Evolutionary conservation across 2,797 vertebrate species (phyloP).

Genomic region (Muscicapa striata): DNA sequence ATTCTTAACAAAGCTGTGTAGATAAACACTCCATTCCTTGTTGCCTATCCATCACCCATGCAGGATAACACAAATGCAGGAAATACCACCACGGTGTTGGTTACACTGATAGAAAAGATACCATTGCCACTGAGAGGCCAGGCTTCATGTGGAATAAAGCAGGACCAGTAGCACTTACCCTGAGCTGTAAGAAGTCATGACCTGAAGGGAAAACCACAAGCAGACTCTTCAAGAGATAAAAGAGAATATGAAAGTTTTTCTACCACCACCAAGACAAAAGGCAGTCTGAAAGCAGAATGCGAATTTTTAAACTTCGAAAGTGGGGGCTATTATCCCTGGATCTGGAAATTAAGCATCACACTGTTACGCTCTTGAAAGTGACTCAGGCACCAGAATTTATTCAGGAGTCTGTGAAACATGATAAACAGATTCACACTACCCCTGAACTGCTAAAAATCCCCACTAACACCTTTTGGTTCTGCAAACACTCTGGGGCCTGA

Average conservation of each 20-base stretch:
- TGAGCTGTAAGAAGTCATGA: background rate
- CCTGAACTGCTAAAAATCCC: slow-evolving; percentile 6
- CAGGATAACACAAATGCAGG: slow-evolving; percentile 1
- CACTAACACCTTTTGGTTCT: background rate
- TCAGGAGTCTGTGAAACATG: slow-evolving; percentile 10
- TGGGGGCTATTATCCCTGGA: background rate
- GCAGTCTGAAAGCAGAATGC: background rate
- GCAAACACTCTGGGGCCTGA: background rate
- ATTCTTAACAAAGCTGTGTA: slow-evolving; percentile 39
- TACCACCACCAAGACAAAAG: background rate
- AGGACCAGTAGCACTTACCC: background rate
- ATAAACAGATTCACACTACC: slow-evolving; percentile 25
- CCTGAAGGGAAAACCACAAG: background rate
- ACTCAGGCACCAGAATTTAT: background rate
- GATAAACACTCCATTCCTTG: slow-evolving; percentile 28
- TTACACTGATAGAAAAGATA: slow-evolving; percentile 1
- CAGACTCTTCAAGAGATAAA: background rate
- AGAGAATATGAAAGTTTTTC: background rate
- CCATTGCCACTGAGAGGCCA: background rate
- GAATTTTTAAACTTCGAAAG: background rate
- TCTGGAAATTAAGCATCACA: background rate
- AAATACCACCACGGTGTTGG: background rate
- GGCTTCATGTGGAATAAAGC: background rate
- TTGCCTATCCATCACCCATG: background rate
- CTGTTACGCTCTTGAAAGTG: background rate